Conservation (phyloP, 1,140 invertebrate genomes). For the Phortica variegata region DNA sequence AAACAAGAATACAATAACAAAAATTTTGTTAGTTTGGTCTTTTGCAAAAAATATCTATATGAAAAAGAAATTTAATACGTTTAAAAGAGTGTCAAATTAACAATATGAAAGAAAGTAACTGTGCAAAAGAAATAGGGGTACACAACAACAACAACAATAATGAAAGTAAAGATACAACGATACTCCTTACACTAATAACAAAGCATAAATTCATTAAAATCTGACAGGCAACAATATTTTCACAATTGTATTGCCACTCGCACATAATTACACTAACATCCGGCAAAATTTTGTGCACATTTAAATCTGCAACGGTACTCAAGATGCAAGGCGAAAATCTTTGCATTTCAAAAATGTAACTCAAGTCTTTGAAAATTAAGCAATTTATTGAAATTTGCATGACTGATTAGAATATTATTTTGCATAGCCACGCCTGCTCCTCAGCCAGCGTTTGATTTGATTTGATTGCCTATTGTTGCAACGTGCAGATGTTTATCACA, state of each 20-base stretch:
- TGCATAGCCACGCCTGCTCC: slow-evolving; percentile 30
- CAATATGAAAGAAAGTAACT: slow-evolving; percentile 25
- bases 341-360: slow-evolving; percentile 13
- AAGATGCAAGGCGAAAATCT: slow-evolving; percentile 20
- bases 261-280: slow-evolving; percentile 44
- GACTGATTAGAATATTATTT: slow-evolving; percentile 31
- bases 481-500: neutral
- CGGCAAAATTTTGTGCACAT: slow-evolving; percentile 46
- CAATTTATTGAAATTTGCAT: slow-evolving; percentile 50
- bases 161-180: no score
- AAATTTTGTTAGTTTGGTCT: slow-evolving; percentile 1
- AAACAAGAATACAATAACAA: slow-evolving; percentile 19
- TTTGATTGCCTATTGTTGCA: no score
- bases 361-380: slow-evolving; percentile 25
- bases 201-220: slow-evolving; percentile 45
- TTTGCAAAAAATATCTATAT: slow-evolving; percentile 15
- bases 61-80: slow-evolving; percentile 16
- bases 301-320: slow-evolving; percentile 18
- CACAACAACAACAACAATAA: slow-evolving; percentile 1
- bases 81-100: neutral
- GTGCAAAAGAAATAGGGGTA: slow-evolving; percentile 26
- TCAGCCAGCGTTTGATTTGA: no score
- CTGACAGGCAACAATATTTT: slow-evolving; percentile 28
- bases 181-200: no score
- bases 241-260: slow-evolving; percentile 18